Base-by-base conservation (phyloP, 2,888 invertebrate genomes). In the Agrochola lychnidis region DNA sequence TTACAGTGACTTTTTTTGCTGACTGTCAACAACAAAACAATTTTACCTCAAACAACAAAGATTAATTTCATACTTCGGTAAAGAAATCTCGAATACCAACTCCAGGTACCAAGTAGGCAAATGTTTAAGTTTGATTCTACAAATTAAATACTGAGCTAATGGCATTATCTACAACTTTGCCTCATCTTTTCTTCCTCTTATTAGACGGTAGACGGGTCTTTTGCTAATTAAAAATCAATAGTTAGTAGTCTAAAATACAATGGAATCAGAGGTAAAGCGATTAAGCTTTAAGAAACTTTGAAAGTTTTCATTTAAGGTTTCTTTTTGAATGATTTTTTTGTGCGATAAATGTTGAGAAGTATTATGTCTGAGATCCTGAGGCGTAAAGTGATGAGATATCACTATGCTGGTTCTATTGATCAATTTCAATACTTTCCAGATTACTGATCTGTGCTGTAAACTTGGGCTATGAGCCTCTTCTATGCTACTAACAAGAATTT, bases 221-320 rank as follows among this genome's bases (percentile, higher is more conserved):
- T 77, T 59, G 66, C 77, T 86, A 79, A 88, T 88, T 88, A 82
- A 87, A 88, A 86, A 79, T 88, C 84, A 78, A 86, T 84, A 81
- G n/a, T 42, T 70, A 63, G 62, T 70, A 70, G 57, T 68, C 82
- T 36, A 25, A 56, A 71, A 68, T 51, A 73, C 68, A 83, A 82
- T 73, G 51, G 62, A 71, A 82, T 70, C 67, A 53, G 36, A 76
- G 56, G n/a, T 73, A 69, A n/a, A 64, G 22, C 25, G 36, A 74
- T 81, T 73, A 57, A 76, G 42, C 51, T 30, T 36, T 25, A 3
- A 25, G 36, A 79, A 45, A 76, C 22, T 79, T 79, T 25, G 12
- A 36, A 73, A 77, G 63, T 51, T 79, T 76, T 64, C 63, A 70
- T 70, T 76, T 53, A 67, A 64, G 14, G 5, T 36, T 73, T 63